Evolutionary conservation across 2,888 invertebrate genomes (phyloP).

Genomic region (Keiferia lycopersicella): DNA sequence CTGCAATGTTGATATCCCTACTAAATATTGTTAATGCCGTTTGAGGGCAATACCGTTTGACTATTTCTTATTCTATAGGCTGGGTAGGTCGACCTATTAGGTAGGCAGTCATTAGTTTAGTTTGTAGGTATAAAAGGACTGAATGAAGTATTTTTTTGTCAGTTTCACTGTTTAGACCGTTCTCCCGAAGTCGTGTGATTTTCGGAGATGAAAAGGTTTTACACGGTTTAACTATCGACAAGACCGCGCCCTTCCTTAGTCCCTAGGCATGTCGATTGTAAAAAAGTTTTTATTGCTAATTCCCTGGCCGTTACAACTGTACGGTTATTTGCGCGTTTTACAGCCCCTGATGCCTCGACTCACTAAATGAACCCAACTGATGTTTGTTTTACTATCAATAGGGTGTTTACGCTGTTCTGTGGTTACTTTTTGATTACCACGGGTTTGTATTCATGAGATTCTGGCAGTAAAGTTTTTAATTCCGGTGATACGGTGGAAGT

Average conservation of each 20-base stretch:
- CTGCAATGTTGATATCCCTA: too few relatives aligned
- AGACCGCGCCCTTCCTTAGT: constrained; percentile 22
- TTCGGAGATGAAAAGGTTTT: too few relatives aligned
- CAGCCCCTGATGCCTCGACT: constrained; percentile 40
- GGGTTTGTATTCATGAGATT: constrained; percentile 33
- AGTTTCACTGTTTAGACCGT: too few relatives aligned
- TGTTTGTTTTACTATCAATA: constrained; percentile 60
- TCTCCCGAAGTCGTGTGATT: too few relatives aligned
- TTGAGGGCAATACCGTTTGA: too few relatives aligned
- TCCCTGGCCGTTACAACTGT: constrained; percentile 50
- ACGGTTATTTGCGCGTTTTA: constrained; percentile 51
- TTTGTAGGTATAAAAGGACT: too few relatives aligned
- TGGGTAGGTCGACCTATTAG: too few relatives aligned
- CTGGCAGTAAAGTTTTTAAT: constrained; percentile 26
- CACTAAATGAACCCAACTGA: constrained; percentile 60
- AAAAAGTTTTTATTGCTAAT: constrained; percentile 80
- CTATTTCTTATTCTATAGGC: too few relatives aligned
- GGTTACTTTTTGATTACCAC: constrained; percentile 44
- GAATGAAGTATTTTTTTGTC: too few relatives aligned
- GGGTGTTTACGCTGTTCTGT: constrained; percentile 48
- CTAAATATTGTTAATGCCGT: too few relatives aligned
- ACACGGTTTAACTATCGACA: constrained; percentile 28
- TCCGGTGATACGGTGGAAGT: background rate
- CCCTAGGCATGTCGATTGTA: constrained; percentile 59
- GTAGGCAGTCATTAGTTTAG: too few relatives aligned